Conservation (phyloP, 2,113 vertebrate genomes). For the Dendropsophus ebraccatus region DNA sequence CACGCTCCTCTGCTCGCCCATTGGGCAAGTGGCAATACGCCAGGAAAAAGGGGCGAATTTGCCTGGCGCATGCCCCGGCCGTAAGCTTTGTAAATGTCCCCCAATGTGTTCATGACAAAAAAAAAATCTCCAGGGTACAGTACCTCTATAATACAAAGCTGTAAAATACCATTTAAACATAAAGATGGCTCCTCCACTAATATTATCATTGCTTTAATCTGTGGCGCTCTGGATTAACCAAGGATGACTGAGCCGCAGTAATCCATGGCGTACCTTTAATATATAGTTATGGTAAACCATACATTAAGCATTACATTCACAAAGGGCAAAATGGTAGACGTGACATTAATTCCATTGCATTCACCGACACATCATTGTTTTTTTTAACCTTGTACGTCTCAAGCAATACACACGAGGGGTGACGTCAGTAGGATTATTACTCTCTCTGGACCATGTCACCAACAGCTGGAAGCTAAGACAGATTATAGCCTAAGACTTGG, state of each 20-base stretch:
- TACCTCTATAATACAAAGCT: background rate
- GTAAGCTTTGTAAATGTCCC: no score
- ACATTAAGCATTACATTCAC: background rate
- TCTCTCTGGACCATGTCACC: constrained; percentile 2
- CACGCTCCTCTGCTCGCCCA: no score
- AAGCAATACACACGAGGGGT: background rate
- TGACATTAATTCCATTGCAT: background rate
- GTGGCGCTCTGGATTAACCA: background rate
- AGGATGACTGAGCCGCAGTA: background rate
- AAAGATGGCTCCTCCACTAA: background rate
- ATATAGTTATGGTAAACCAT: background rate
- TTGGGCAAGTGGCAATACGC: no score
- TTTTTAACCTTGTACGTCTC: background rate
- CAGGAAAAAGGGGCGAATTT: no score
- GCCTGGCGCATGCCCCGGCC: no score
- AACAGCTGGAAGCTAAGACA: constrained; percentile 34
- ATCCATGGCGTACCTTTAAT: background rate
- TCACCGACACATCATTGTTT: background rate
- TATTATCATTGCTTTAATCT: background rate
- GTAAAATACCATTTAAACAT: background rate
- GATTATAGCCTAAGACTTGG: constrained; percentile 9
- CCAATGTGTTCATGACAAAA: no score
- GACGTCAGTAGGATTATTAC: constrained; percentile 25
- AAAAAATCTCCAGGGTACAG: no score
- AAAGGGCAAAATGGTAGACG: background rate